Percentiles rank a stretch among this genome's conserved stretches.
phyloP scores from a whole-genome alignment of 1,140 invertebrate species.

The Zeugodacus cucurbitae region DNA sequence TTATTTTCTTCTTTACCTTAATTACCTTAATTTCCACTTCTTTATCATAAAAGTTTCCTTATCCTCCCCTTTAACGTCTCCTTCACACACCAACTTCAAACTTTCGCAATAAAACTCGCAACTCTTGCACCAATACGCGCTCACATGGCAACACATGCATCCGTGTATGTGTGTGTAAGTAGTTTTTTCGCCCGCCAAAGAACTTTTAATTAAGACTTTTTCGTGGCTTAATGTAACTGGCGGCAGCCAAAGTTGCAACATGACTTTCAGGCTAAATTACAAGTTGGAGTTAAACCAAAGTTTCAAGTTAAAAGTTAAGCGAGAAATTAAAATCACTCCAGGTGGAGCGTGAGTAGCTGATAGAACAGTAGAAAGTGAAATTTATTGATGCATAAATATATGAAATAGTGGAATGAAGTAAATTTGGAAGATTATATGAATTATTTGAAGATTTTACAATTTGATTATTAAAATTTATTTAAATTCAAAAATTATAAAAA shows the following conservation, averaged over 20 bases:
- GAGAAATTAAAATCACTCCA: neutral
- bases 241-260: neutral
- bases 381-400: neutral
- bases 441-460: neutral
- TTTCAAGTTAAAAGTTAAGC: neutral
- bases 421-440: too few species aligned
- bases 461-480: too few species aligned
- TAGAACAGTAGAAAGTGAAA: neutral
- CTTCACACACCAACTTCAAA: neutral
- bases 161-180: neutral
- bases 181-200: neutral
- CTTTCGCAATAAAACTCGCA: neutral
- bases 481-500: too few species aligned
- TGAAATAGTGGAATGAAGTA: neutral
- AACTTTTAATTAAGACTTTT: constrained; percentile 36
- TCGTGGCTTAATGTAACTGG: constrained; percentile 22
- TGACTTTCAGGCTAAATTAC: constrained; percentile 25
- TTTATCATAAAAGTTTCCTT: neutral
- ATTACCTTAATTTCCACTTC: neutral
- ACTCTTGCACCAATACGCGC: neutral
- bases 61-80: neutral
- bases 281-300: neutral
- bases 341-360: neutral
- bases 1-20: too few species aligned
- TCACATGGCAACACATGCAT: neutral